phyloP scores from a whole-genome alignment of 2,888 invertebrate species.

The Willowsia nigromaculata region DNA sequence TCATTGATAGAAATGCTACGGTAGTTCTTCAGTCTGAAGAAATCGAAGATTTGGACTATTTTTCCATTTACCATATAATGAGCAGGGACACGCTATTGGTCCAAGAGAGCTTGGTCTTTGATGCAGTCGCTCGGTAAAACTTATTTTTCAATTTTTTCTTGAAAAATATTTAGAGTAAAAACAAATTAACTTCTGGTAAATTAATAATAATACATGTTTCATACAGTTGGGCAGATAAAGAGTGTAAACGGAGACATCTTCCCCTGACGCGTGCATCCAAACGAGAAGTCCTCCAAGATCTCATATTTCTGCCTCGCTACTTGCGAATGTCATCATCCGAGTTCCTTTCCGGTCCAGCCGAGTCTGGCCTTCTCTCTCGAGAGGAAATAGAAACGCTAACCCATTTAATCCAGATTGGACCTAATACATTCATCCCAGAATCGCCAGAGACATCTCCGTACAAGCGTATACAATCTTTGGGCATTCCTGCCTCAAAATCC shows the following conservation, averaged over 20 bases:
- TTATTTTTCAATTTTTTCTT: neutral
- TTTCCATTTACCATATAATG: slow-evolving; percentile 85
- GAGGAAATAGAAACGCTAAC: slow-evolving; percentile 63
- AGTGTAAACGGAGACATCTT: slow-evolving; percentile 83
- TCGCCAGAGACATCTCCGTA: slow-evolving; percentile 42
- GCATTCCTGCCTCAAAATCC: slow-evolving; percentile 45
- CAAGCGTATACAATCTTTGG: slow-evolving; percentile 42
- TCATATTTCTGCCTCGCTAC: slow-evolving; percentile 85
- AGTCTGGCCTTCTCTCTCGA: slow-evolving; percentile 60
- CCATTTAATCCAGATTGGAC: slow-evolving; percentile 48
- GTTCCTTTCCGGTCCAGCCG: slow-evolving; percentile 70
- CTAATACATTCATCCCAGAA: slow-evolving; percentile 6
- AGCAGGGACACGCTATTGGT: slow-evolving; percentile 86
- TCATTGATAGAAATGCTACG: slow-evolving; percentile 84
- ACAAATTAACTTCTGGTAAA: neutral
- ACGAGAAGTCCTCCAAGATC: slow-evolving; percentile 82
- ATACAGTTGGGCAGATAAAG: slow-evolving; percentile 83
- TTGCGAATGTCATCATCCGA: slow-evolving; percentile 82
- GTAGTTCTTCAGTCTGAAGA: slow-evolving; percentile 83
- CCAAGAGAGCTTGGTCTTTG: slow-evolving; percentile 81
- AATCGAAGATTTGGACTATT: slow-evolving; percentile 85
- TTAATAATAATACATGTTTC: too few relatives aligned
- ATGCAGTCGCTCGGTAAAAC: slow-evolving; percentile 73
- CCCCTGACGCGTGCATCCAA: slow-evolving; percentile 82
- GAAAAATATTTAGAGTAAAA: neutral